phyloP scores from a whole-genome alignment of 2,888 invertebrate genomes.

The Halictus quadricinctus region DNA sequence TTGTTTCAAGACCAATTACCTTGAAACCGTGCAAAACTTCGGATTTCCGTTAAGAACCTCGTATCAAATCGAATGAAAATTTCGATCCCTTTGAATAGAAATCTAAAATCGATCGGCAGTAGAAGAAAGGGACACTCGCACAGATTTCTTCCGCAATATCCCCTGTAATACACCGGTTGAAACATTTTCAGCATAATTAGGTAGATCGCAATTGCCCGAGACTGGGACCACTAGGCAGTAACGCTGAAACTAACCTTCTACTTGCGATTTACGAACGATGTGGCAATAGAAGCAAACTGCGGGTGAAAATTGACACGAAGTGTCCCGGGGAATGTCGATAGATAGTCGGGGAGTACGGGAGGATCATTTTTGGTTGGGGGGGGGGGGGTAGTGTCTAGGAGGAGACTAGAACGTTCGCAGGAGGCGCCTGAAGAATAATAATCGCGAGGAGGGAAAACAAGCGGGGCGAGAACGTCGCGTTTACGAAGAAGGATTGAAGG shows the following conservation, averaged over 20 bases:
- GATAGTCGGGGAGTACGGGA: not conserved
- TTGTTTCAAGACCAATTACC: too few relatives aligned
- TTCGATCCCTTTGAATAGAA: not conserved
- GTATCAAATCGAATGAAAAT: too few relatives aligned
- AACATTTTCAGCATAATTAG: not conserved
- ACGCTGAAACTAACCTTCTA: not conserved
- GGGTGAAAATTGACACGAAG: not conserved
- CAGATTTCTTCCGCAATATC: not conserved
- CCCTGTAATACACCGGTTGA: not conserved
- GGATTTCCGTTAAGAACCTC: too few relatives aligned
- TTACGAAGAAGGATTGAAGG: not conserved
- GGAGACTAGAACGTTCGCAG: not conserved
- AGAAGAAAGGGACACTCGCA: not conserved
- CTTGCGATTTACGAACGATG: not conserved
- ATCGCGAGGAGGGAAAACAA: slow-evolving; percentile 12
- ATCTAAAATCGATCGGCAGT: not conserved
- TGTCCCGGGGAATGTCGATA: not conserved
- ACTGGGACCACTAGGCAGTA: not conserved
- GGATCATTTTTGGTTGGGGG: not conserved
- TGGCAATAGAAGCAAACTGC: not conserved
- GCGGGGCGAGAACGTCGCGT: too few relatives aligned
- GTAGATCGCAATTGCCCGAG: not conserved
- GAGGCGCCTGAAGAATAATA: slow-evolving; percentile 20
- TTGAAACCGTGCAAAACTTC: too few relatives aligned
- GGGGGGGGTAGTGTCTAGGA: not conserved